Base-by-base conservation (phyloP, 2,113 vertebrate species). In the Cryptomyrus ogoouensis region DNA sequence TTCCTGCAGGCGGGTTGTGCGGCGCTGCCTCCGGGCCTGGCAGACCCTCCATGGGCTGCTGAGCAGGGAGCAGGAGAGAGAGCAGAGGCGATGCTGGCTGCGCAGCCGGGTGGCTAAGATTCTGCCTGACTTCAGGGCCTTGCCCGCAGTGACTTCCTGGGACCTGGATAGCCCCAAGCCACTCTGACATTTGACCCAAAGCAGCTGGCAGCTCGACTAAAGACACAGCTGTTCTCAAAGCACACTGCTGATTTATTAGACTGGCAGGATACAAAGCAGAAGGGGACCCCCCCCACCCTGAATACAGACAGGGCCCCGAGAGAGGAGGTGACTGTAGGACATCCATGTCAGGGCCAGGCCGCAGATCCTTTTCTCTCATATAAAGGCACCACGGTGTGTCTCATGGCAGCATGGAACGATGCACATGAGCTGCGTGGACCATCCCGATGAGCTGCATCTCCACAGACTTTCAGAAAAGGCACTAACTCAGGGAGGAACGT, bases 71-170 rank as follows among this genome's bases (percentile, higher is more conserved):
- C 96, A 94, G 53, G 91, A 94, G 90, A 96, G 94, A 91, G 97
- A 99, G 74, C 93, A 93, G 90, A 95, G 97, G 47, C 94, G 96
- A 91, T 93, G 96, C 49, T 94, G 94, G 88, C 95, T 99, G 42
- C 95, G 96, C 0, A 95, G 94, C 77, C 98, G 91, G 93, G 98
- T 99, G 31, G 92, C 96, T 0, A 96, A 98, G 94, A 96, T 99
- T 91, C 96, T 99, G 17, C 97, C 98, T 0, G 96, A 98, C 91
- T 99, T 98, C 92, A 91, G 88, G 91, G 58, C 88, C 56, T 24
- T 74, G n/a, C 92, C 35, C 5, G 80, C 27, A 53, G 92, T 77
- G 90, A 83, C 90, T 74, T 35, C 80, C 12, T 4, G 46, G 90
- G 87, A 44, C 9, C 85, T 6, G 46, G 15, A 27, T n/a, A 13